These are phyloP conservation scores for Netelia melanura DNA, from an alignment of 2,888 invertebrate genomes.

Conservation along the genomic window DNA sequence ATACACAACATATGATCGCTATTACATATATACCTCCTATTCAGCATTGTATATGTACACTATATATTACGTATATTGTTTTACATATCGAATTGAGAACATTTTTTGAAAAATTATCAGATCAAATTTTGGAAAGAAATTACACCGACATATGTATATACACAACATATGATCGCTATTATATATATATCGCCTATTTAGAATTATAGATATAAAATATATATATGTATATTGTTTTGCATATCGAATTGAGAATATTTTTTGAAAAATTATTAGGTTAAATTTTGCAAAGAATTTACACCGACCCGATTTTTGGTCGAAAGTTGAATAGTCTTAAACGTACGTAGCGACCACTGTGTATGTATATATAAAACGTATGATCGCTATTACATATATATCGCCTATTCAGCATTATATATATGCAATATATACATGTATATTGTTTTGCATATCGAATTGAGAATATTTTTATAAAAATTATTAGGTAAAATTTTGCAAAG, in stretches of 20 bases:
- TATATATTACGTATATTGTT: too few species aligned
- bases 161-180: too few species aligned
- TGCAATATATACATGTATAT: constrained; percentile 5
- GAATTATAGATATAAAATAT: background rate
- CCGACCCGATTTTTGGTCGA: too few species aligned
- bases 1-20: background rate
- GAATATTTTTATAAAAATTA: too few species aligned
- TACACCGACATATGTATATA: too few species aligned
- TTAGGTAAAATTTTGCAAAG: too few species aligned
- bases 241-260: background rate
- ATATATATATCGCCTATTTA: too few species aligned
- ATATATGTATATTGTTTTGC: background rate
- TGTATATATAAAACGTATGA: background rate
- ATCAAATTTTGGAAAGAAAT: too few species aligned
- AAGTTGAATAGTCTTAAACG: background rate
- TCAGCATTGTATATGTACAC: background rate
- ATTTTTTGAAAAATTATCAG: too few species aligned
- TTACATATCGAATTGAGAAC: too few species aligned
- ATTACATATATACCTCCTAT: background rate
- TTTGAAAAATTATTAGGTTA: too few species aligned
- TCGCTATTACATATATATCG: background rate
- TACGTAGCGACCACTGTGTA: constrained; percentile 41
- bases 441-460: background rate
- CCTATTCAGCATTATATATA: background rate
- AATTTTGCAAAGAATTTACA: too few species aligned